Evolutionary conservation across 1,140 invertebrate species (phyloP).

Genomic region (Drosophila bocqueti): DNA sequence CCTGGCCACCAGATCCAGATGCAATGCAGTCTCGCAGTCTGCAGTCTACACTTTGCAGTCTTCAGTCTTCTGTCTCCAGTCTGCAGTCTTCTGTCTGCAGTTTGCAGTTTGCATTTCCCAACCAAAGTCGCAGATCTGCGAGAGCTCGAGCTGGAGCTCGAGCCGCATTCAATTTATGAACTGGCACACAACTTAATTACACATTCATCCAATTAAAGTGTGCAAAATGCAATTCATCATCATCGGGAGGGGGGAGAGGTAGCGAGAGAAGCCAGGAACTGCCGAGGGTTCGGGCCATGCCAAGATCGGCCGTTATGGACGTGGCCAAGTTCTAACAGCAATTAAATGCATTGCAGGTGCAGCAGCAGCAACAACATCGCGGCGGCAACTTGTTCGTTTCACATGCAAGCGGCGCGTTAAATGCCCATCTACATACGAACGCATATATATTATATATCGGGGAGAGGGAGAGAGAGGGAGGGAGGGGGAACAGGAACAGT

Average conservation of each 20-base stretch:
- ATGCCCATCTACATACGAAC: conserved; percentile 56
- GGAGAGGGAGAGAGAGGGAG: too few relatives aligned
- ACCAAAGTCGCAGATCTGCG: conserved; percentile 13
- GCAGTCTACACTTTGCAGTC: neutral
- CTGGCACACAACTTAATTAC: conserved; percentile 78
- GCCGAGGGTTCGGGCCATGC: neutral
- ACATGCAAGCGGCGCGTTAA: conserved; percentile 78
- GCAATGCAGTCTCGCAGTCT: conserved; percentile 4
- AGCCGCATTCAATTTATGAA: conserved; percentile 61
- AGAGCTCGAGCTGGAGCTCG: conserved; percentile 13
- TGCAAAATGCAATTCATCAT: conserved; percentile 83
- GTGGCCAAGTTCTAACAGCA: conserved; percentile 81
- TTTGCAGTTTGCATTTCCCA: conserved; percentile 26
- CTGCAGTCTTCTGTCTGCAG: neutral
- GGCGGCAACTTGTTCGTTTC: conserved; percentile 66
- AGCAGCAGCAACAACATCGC: conserved; percentile 25
- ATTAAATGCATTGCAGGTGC: conserved; percentile 79
- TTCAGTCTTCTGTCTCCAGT: neutral
- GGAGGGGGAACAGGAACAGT: neutral
- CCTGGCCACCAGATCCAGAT: conserved; percentile 14
- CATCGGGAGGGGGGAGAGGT: conserved; percentile 31
- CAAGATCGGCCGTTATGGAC: conserved; percentile 65
- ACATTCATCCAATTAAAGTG: conserved; percentile 82
- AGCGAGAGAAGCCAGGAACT: neutral
- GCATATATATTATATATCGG: neutral